A percentile compares a stretch with the other conserved stretches of the same genome.
Conservation (phyloP, 2,797 vertebrate genomes). For the Spondyliosoma cantharus region DNA sequence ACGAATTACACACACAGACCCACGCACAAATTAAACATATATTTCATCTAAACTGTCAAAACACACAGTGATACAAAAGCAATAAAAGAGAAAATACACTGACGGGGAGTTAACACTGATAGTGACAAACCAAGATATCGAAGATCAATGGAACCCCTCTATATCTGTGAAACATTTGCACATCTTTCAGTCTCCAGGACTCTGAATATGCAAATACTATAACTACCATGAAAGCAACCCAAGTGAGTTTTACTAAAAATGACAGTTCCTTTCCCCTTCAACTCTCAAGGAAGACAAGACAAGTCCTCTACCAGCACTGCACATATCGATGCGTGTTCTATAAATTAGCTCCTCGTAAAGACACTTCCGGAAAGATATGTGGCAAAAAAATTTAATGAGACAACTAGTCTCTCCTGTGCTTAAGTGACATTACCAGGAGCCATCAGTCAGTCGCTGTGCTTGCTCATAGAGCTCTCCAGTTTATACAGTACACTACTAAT, state of each 20-base stretch:
- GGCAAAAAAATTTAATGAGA: constrained; percentile 52
- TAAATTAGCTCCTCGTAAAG: constrained; percentile 55
- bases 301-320: constrained; percentile 31
- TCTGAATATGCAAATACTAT: constrained; percentile 57
- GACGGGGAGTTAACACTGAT: constrained; percentile 37
- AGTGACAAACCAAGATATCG: constrained; percentile 31
- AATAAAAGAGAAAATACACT: constrained; percentile 23
- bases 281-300: constrained; percentile 50
- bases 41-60: constrained; percentile 45
- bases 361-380: constrained; percentile 35
- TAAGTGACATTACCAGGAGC: constrained; percentile 68
- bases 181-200: constrained; percentile 51
- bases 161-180: constrained; percentile 48
- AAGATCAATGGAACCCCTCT: constrained; percentile 56
- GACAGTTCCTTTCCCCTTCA: constrained; percentile 61
- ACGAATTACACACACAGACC: constrained; percentile 6
- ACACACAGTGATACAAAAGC: constrained; percentile 44
- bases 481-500: constrained; percentile 61
- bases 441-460: constrained; percentile 54
- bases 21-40: background rate
- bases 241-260: constrained; percentile 60
- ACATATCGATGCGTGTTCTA: constrained; percentile 28
- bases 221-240: constrained; percentile 56
- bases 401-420: constrained; percentile 56
- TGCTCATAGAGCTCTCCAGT: constrained; percentile 41